Evolutionary conservation across 2,797 vertebrate genomes (phyloP), one percentile per base, ranked within the genome.

Genomic region (Erpetoichthys calabaricus): DNA sequence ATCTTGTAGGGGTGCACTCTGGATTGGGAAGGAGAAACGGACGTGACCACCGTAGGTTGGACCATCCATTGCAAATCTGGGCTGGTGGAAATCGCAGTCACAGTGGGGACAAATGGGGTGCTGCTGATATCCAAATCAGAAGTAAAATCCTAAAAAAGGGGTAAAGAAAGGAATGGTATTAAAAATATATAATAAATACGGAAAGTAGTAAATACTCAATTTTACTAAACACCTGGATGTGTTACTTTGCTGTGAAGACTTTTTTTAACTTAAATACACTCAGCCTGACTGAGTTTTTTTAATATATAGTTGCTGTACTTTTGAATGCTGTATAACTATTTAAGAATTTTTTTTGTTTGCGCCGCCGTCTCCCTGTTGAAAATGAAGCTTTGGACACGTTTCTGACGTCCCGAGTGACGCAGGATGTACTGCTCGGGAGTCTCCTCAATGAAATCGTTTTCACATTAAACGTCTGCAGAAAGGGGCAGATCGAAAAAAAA

Each of bases 381-480:
- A 88, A 86, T 85, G 85, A 86, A 81, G 86, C 85, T 91, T 89
- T 91, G 90, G 88, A 91, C 89, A 89, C 89, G 91, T 85, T 80
- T 81, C 85, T 90, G 89, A 96, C 94, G 94, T 97, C 92, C 84
- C 78, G 78, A 72, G 83, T 97, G 91, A 98, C 94, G 94, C 93
- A 94, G 86, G 53, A 67, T 25, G 25, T 75, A 75, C 78, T 82
- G 87, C 90, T 89, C 88, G 86, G 94, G 94, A 94, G 93, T 96
- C 94, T 98, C 93, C 94, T 94, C 86, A 94, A 94, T 97, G 93
- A 90, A 90, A 90, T 90, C 86, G 75, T 89, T 91, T 92, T 90
- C 89, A 94, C 91, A 94, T 92, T 93, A 90, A 91, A 90, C 75
- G 73, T 75, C 83, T 83, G 82, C 82, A 83, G 79, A 76, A 73